These are phyloP conservation scores for Erynnis tages DNA, from an alignment of 2,888 invertebrate genomes.

Conservation along the genomic window DNA sequence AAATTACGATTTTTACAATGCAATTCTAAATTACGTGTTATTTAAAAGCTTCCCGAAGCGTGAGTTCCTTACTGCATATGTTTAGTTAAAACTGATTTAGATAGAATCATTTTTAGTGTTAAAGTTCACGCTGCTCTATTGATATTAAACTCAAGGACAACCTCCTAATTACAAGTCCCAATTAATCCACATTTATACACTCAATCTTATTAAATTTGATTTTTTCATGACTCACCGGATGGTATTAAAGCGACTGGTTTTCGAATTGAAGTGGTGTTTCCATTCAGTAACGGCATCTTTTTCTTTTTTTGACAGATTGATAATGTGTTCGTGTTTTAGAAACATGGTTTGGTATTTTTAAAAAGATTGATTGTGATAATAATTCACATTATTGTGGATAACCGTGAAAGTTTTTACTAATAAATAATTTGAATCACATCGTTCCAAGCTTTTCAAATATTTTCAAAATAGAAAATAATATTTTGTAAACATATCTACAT, in stretches of 20 bases:
- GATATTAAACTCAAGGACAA: conserved; percentile 16
- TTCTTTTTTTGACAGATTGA: conserved; percentile 13
- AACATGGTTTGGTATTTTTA: conserved; percentile 13
- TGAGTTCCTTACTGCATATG: conserved; percentile 17
- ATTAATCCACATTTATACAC: conserved; percentile 9
- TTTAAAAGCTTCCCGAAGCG: conserved; percentile 16
- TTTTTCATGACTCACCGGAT: conserved; percentile 31
- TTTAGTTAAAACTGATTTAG: background rate
- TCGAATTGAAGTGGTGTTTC: conserved; percentile 22
- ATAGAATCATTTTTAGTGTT: background rate
- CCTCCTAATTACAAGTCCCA: conserved; percentile 15
- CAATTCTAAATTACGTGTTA: background rate
- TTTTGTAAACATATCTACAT: too few relatives aligned
- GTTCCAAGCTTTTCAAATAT: too few relatives aligned
- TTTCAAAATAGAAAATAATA: too few relatives aligned
- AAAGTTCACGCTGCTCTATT: background rate
- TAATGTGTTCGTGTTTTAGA: conserved; percentile 8
- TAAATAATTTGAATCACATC: too few relatives aligned
- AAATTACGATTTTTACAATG: too few relatives aligned
- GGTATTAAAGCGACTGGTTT: conserved; percentile 29
- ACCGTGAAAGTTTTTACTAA: too few relatives aligned
- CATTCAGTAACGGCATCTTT: conserved; percentile 28
- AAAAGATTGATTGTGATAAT: too few relatives aligned
- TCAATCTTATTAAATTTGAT: conserved; percentile 17
- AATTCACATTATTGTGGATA: too few relatives aligned